Evolutionary conservation across 2,797 vertebrate genomes (phyloP).

Genomic region (Hyperoplus lanceolatus): DNA sequence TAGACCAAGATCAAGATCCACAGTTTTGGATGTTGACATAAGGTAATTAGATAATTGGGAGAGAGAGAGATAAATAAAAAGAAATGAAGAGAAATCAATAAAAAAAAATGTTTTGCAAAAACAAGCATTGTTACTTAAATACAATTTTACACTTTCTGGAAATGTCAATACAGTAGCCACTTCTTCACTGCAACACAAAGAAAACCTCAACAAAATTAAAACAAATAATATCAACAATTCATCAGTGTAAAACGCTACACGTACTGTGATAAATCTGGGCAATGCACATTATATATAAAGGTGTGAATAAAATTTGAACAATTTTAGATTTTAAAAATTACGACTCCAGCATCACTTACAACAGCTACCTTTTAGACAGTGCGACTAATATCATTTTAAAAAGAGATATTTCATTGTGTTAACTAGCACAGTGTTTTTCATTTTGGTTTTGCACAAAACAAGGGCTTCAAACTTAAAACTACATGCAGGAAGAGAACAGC

Average conservation of each 20-base stretch:
- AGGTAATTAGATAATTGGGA: too few species aligned
- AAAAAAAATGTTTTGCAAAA: too few species aligned
- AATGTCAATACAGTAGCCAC: too few species aligned
- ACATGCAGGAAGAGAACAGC: conserved; percentile 35
- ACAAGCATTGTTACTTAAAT: too few species aligned
- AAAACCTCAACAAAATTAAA: conserved; percentile 59
- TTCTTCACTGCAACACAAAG: not conserved
- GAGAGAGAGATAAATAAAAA: too few species aligned
- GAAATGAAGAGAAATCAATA: too few species aligned
- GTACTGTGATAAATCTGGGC: conserved; percentile 29
- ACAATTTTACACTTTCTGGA: too few species aligned
- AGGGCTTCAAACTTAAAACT: conserved; percentile 11
- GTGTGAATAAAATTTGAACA: conserved; percentile 27
- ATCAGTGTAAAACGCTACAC: conserved; percentile 54
- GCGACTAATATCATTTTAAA: not conserved
- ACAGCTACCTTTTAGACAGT: conserved; percentile 6
- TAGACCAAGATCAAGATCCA: too few species aligned
- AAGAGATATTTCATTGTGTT: conserved; percentile 6
- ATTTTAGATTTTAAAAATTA: conserved; percentile 34
- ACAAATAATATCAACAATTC: conserved; percentile 51
- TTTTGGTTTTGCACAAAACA: conserved; percentile 39
- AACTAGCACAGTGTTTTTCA: conserved; percentile 58
- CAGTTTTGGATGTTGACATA: too few species aligned
- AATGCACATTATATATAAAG: conserved; percentile 30
- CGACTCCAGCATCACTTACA: conserved; percentile 27